Evolutionary conservation across 2,113 vertebrate genomes (phyloP).

Genomic region (Beaufortia kweichowensis): DNA sequence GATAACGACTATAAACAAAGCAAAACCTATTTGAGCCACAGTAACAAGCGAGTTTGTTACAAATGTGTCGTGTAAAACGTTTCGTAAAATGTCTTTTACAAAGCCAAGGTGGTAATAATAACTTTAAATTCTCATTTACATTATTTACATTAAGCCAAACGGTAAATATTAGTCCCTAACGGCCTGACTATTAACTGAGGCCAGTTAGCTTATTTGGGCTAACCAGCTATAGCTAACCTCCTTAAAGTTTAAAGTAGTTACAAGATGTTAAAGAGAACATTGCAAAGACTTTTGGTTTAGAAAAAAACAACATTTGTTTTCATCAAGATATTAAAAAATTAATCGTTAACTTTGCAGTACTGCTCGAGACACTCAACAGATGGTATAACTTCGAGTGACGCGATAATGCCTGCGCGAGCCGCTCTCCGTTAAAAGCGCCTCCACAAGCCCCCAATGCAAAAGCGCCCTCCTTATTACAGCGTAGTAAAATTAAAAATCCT

Average conservation of each 20-base stretch:
- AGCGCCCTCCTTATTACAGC: background rate
- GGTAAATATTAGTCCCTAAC: background rate
- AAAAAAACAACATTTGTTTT: background rate
- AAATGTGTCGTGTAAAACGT: background rate
- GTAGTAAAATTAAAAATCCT: background rate
- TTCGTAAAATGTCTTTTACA: background rate
- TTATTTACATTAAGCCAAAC: background rate
- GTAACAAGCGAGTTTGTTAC: background rate
- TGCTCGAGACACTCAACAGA: constrained; percentile 47
- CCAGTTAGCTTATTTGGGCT: constrained; percentile 21
- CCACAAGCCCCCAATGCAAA: background rate
- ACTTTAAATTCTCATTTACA: background rate
- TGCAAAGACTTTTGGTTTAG: background rate
- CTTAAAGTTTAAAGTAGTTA: background rate
- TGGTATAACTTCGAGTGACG: constrained; percentile 47
- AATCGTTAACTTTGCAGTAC: background rate
- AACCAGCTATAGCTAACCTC: constrained; percentile 31
- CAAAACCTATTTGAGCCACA: background rate
- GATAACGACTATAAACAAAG: background rate
- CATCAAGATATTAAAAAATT: background rate
- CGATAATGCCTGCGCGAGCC: background rate
- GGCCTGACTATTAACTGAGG: background rate
- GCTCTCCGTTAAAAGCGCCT: constrained; percentile 13
- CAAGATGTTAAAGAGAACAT: background rate
- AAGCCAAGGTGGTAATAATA: background rate